These are phyloP conservation scores for Heliconius hortense DNA, from an alignment of 2,888 invertebrate species.

Conservation along the genomic window DNA sequence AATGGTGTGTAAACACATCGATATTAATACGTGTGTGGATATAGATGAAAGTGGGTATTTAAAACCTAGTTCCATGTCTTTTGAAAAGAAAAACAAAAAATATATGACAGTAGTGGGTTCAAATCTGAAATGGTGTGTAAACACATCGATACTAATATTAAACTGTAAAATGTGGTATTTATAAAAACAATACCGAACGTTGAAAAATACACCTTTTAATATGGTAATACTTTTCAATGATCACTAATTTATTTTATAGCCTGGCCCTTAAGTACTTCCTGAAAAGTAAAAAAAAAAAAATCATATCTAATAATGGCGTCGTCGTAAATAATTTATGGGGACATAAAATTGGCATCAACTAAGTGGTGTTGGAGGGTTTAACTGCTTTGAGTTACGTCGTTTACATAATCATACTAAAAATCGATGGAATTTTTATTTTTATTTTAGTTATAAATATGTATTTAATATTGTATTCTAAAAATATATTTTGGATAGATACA, in stretches of 20 bases:
- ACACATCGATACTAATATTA: not conserved
- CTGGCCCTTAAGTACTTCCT: constrained; percentile 27
- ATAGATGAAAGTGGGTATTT: no score
- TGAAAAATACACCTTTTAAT: constrained; percentile 10
- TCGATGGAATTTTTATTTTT: not conserved
- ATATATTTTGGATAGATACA: not conserved
- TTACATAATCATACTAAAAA: constrained; percentile 32
- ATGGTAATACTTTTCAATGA: constrained; percentile 19
- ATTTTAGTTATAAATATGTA: not conserved
- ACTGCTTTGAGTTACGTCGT: constrained; percentile 48
- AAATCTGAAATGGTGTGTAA: no score
- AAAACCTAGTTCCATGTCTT: no score
- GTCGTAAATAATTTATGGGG: constrained; percentile 60
- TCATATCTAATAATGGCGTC: constrained; percentile 48
- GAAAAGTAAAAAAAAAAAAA: constrained; percentile 34
- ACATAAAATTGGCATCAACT: constrained; percentile 50
- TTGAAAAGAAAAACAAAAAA: no score
- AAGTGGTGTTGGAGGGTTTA: constrained; percentile 53
- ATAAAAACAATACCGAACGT: not conserved
- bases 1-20: no score
- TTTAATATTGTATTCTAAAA: not conserved
- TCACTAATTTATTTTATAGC: constrained; percentile 20
- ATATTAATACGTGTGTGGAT: no score
- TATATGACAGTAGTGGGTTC: no score
- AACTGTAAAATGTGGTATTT: not conserved